Conservation (phyloP, 1,140 invertebrate genomes). For the Zaprionus tsacasi region DNA sequence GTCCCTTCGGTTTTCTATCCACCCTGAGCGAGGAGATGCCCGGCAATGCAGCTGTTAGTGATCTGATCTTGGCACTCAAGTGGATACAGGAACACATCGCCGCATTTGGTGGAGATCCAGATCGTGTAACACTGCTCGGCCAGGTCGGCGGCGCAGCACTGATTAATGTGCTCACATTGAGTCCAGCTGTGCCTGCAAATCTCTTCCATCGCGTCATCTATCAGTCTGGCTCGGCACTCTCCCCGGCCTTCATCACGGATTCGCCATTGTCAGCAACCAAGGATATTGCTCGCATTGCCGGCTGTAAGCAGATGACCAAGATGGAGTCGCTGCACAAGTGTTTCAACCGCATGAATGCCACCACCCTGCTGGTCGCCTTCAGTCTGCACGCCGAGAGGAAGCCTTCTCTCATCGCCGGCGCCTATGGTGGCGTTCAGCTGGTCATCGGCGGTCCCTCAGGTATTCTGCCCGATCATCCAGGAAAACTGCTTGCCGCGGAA, state of each 20-base stretch:
- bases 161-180: slow-evolving; percentile 84
- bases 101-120: slow-evolving; percentile 88
- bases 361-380: slow-evolving; percentile 70
- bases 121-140: slow-evolving; percentile 87
- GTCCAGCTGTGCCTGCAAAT: slow-evolving; percentile 72
- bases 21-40: slow-evolving; percentile 86
- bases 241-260: slow-evolving; percentile 88
- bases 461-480: slow-evolving; percentile 77
- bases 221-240: slow-evolving; percentile 86
- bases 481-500: slow-evolving; percentile 64
- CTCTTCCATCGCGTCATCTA: slow-evolving; percentile 86
- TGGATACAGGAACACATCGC: slow-evolving; percentile 88
- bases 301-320: slow-evolving; percentile 69
- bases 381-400: slow-evolving; percentile 62
- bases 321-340: slow-evolving; percentile 71
- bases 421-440: slow-evolving; percentile 72
- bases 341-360: slow-evolving; percentile 65
- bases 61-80: slow-evolving; percentile 87
- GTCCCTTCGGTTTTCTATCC: slow-evolving; percentile 86
- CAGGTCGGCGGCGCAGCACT: slow-evolving; percentile 86
- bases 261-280: slow-evolving; percentile 84
- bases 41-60: slow-evolving; percentile 89
- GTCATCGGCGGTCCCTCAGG: slow-evolving; percentile 82
- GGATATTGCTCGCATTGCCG: slow-evolving; percentile 70
- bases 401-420: slow-evolving; percentile 48